Evolutionary conservation across 2,113 vertebrate species (phyloP).

Genomic region (Entelurus aequoreus): DNA sequence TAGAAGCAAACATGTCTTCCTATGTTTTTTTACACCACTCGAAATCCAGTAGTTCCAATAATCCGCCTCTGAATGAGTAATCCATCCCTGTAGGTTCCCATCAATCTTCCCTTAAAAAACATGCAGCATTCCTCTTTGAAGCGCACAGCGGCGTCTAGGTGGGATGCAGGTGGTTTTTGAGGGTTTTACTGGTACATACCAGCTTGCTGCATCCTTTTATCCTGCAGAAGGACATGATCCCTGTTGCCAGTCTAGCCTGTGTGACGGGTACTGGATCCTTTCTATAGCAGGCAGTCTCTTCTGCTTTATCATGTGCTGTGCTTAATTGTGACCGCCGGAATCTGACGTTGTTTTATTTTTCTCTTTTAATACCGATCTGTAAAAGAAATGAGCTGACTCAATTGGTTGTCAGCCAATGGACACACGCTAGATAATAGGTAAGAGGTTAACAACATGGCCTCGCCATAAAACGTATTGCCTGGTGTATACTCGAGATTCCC

Average conservation of each 20-base stretch:
- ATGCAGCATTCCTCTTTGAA: slow-evolving; percentile 42
- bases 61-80: slow-evolving; percentile 19
- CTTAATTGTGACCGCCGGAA: slow-evolving; percentile 24
- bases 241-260: slow-evolving; percentile 16
- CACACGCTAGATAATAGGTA: background rate
- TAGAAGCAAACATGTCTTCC: too few relatives aligned
- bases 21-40: slow-evolving; percentile 1
- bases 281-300: slow-evolving; percentile 19
- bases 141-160: slow-evolving; percentile 43
- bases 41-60: slow-evolving; percentile 9
- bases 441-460: slow-evolving; percentile 6
- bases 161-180: slow-evolving; percentile 24
- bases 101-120: slow-evolving; percentile 46
- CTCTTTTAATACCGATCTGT: slow-evolving; percentile 12
- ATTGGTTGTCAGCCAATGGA: background rate
- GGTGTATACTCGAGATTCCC: slow-evolving; percentile 10
- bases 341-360: slow-evolving; percentile 10
- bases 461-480: slow-evolving; percentile 23
- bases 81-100: slow-evolving; percentile 31
- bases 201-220: slow-evolving; percentile 46
- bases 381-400: slow-evolving; percentile 11
- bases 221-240: slow-evolving; percentile 41
- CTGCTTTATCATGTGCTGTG: slow-evolving; percentile 34
- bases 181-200: slow-evolving; percentile 33
- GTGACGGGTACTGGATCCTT: slow-evolving; percentile 28